phyloP scores from a whole-genome alignment of 2,888 invertebrate genomes.

The Parnassius mnemosyne region DNA sequence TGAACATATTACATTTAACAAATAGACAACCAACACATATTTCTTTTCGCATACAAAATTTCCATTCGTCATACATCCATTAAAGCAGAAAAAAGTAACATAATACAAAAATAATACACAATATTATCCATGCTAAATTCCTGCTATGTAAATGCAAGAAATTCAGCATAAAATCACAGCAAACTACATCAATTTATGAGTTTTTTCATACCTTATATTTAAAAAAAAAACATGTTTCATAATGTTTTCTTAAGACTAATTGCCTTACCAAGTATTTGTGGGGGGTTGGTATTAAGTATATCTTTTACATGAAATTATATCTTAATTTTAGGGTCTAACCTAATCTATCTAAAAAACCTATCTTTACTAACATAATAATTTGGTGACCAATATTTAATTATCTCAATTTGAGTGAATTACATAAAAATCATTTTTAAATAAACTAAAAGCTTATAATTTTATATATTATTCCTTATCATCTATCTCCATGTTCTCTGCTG shows the following conservation, averaged over 20 bases:
- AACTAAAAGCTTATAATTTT: not conserved
- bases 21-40: not conserved
- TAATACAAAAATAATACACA: slow-evolving; percentile 4
- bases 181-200: not conserved
- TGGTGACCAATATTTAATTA: not conserved
- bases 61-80: not conserved
- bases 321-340: not conserved
- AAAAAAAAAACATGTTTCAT: not conserved
- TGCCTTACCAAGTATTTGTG: not conserved
- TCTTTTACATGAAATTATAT: not conserved
- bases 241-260: not conserved
- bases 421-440: not conserved
- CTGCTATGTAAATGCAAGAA: slow-evolving; percentile 3
- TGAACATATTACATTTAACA: not conserved
- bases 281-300: not conserved
- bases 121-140: not conserved
- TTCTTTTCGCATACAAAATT: not conserved
- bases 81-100: not conserved
- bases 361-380: not conserved
- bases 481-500: slow-evolving; percentile 40
- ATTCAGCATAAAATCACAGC: not conserved
- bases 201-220: not conserved
- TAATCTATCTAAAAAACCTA: not conserved
- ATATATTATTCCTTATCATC: slow-evolving; percentile 37
- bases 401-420: not conserved